A percentile compares a stretch with the other conserved stretches of the same genome.
Conservation (phyloP, 2,797 vertebrate species). For the Cygnus olor region DNA sequence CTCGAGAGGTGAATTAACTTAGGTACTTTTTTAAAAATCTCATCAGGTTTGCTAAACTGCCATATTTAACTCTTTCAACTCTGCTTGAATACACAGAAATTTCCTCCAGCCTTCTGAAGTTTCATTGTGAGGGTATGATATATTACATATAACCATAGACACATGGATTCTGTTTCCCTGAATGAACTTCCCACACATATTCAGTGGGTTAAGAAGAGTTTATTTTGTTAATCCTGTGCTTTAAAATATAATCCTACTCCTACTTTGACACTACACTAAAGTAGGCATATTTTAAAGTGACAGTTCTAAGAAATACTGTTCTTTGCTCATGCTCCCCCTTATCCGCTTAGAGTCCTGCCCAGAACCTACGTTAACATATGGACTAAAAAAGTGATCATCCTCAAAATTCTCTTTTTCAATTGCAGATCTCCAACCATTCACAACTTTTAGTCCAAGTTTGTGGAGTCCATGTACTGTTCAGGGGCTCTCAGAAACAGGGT, state of each 20-base stretch:
- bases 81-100: not conserved
- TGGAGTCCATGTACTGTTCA: not conserved
- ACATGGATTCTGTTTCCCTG: not conserved
- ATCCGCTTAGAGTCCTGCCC: not conserved
- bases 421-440: not conserved
- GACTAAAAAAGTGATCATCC: not conserved
- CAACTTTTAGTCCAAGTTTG: not conserved
- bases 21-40: not conserved
- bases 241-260: constrained; percentile 22
- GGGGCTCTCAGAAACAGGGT: rapidly evolving
- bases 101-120: not conserved
- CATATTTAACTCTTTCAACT: not conserved
- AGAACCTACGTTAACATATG: not conserved
- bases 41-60: not conserved
- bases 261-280: constrained; percentile 7
- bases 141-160: not conserved
- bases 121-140: not conserved
- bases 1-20: not conserved
- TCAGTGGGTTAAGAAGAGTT: constrained; percentile 4
- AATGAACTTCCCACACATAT: not conserved
- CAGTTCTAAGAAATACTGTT: not conserved
- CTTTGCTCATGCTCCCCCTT: not conserved
- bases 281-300: constrained; percentile 22
- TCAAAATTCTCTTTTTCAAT: not conserved
- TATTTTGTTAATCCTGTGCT: not conserved